Evolutionary conservation across 2,113 vertebrate species (phyloP), one percentile per base, ranked within the genome.

Genomic region (Speoplatyrhinus poulsoni): DNA sequence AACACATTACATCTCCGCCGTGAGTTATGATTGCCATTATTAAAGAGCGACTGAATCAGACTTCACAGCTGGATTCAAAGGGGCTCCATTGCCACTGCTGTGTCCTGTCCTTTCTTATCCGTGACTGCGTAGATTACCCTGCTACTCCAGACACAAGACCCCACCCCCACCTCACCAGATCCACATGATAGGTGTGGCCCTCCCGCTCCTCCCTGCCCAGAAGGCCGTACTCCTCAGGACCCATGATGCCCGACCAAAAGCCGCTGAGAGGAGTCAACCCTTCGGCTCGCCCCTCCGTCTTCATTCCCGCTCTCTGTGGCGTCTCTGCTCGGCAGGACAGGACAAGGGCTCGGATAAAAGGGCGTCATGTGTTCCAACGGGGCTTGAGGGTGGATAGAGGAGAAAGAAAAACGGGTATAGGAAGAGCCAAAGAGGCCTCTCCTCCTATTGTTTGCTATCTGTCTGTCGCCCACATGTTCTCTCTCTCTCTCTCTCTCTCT

Each of bases 21-120:
- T 89, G 89, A 90, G 79, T 90, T 89, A 90, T 88, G 88, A 92
- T 91, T 90, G 87, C 82, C 86, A 90, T 91, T 92, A 90, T 91
- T 92, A 90, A 88, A 90, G 67, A 86, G 85, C 81, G 87, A 90
- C 90, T 87, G 86, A 89, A 89, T 90, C 85, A 89, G 84, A 85
- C 81, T 80, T 81, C 87, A 85, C 89, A 84, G 86, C 91, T 89
- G 86, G 89, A 90, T 87, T 73, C 73, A 84, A 81, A 87, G 84
- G 66, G 36, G 75, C 79, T 41, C 17, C 50, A 17, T 46, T 75
- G 68, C 71, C 60, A 62, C 80, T 10, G 70, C 81, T 78, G 72
- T 60, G 71, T 69, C 77, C 72, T 61, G 81, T 84, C 82, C 82
- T 77, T 62, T 87, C 78, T 82, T 71, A 50, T 76, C 64, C 46